Percentiles rank a stretch among this genome's conserved stretches.
Conservation (phyloP, 2,888 invertebrate genomes). For the Silvanus unidentatus region DNA sequence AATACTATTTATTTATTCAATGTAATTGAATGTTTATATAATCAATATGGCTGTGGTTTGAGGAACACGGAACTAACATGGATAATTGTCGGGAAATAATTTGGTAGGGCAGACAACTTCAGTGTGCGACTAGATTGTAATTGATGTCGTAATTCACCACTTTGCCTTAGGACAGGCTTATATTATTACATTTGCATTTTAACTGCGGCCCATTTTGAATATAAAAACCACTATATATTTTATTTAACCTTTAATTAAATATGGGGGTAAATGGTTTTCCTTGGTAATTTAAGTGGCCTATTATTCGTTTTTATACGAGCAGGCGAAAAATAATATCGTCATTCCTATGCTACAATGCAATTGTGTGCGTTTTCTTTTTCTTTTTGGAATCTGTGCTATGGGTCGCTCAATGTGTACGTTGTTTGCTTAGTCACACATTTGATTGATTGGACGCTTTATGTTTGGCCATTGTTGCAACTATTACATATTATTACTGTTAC, state of each 20-base stretch:
- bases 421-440: too few species aligned
- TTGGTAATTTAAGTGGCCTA: too few species aligned
- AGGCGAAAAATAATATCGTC: too few species aligned
- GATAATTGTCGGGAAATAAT: conserved; percentile 32
- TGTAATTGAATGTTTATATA: conserved; percentile 6
- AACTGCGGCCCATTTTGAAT: conserved; percentile 25
- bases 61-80: conserved; percentile 14
- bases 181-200: conserved; percentile 37
- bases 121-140: conserved; percentile 23
- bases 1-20: too few species aligned
- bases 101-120: conserved; percentile 23
- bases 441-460: too few species aligned
- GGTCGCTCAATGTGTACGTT: too few species aligned
- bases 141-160: conserved; percentile 28
- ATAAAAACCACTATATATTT: conserved; percentile 34
- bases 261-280: conserved; percentile 14
- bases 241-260: conserved; percentile 34
- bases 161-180: conserved; percentile 27
- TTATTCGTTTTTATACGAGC: too few species aligned
- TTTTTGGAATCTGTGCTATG: too few species aligned
- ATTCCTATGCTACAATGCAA: too few species aligned
- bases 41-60: conserved; percentile 16
- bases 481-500: too few species aligned
- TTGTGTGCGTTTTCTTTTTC: too few species aligned
- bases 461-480: too few species aligned